phyloP scores from a whole-genome alignment of 2,888 invertebrate genomes.

The Caenorhabditis angaria region DNA sequence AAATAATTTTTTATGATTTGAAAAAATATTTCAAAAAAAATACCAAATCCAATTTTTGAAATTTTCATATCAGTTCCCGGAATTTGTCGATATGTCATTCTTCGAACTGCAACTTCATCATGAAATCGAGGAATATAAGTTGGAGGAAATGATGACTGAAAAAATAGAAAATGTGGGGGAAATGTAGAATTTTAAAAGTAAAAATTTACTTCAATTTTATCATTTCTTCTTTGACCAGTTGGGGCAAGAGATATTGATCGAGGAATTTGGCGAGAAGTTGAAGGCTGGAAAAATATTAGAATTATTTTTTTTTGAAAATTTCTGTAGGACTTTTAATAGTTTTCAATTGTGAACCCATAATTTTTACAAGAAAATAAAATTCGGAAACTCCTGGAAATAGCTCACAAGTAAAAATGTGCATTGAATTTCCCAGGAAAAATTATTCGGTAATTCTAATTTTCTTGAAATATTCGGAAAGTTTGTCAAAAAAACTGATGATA shows the following conservation, averaged over 20 bases:
- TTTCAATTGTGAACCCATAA: no score
- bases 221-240: slow-evolving; percentile 17
- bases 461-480: no score
- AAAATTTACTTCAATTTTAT: slow-evolving; percentile 20
- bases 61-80: slow-evolving; percentile 74
- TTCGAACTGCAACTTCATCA: slow-evolving; percentile 53
- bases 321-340: no score
- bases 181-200: not conserved
- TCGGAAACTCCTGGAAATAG: no score
- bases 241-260: slow-evolving; percentile 54
- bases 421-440: no score
- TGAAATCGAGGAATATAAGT: slow-evolving; percentile 59
- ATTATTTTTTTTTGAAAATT: slow-evolving; percentile 1
- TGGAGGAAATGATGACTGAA: slow-evolving; percentile 49
- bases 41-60: slow-evolving; percentile 61
- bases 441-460: no score
- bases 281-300: slow-evolving; percentile 32
- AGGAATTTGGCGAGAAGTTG: slow-evolving; percentile 51
- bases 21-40: slow-evolving; percentile 11
- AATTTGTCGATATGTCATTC: slow-evolving; percentile 75
- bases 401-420: no score
- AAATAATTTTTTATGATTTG: slow-evolving; percentile 1
- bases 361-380: no score
- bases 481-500: no score
- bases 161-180: not conserved